Conservation (phyloP, 2,113 vertebrate species). For the Tylochromis polylepis region DNA sequence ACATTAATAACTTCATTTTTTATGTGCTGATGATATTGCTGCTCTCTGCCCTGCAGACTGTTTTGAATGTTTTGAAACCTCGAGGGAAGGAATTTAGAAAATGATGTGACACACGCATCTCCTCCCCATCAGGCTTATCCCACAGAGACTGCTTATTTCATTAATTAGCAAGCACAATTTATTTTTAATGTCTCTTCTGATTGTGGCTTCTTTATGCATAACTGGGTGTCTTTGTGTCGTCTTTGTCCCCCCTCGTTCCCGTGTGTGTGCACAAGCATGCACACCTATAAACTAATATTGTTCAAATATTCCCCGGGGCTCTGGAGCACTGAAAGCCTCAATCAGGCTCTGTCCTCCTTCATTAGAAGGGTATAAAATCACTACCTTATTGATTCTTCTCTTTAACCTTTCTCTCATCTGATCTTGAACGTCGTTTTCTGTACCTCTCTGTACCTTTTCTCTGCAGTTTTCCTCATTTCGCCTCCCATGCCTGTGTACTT, state of each 20-base stretch:
- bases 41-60: not conserved
- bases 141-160: not conserved
- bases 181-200: not conserved
- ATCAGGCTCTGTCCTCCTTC: constrained; percentile 47
- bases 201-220: not conserved
- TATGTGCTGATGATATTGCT: not conserved
- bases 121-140: not conserved
- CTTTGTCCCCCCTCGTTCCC: not conserved
- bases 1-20: not conserved
- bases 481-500: not conserved
- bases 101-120: not conserved
- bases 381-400: constrained; percentile 39
- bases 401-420: constrained; percentile 39
- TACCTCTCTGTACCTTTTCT: not conserved
- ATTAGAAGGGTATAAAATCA: constrained; percentile 45
- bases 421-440: constrained; percentile 19
- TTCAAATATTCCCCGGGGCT: constrained; percentile 27
- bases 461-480: not conserved
- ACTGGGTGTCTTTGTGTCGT: not conserved
- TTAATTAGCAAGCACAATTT: constrained; percentile 3
- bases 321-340: constrained; percentile 20
- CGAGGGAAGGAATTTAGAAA: not conserved
- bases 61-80: not conserved
- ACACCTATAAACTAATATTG: constrained; percentile 30
- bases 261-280: not conserved